Evolutionary conservation across 2,888 invertebrate species (phyloP).

Genomic region (Caradrina kadenii): DNA sequence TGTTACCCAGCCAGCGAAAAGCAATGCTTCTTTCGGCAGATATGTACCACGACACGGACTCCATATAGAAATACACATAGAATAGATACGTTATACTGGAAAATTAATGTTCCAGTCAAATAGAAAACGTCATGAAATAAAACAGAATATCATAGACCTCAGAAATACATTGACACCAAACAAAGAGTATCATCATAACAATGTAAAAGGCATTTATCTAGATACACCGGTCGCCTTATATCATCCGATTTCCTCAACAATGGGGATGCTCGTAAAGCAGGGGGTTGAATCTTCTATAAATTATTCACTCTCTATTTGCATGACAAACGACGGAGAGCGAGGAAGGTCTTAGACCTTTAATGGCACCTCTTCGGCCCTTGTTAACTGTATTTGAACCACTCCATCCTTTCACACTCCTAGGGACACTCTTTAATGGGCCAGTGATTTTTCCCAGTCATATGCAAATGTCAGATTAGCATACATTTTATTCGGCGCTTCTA

Average conservation of each 20-base stretch:
- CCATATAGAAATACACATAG: not conserved
- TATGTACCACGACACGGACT: not conserved
- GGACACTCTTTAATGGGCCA: slow-evolving; percentile 83
- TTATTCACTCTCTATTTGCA: slow-evolving; percentile 89
- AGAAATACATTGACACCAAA: slow-evolving; percentile 50
- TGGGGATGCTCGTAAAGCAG: slow-evolving; percentile 78
- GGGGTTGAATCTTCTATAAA: slow-evolving; percentile 85
- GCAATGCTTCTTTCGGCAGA: slow-evolving; percentile 4
- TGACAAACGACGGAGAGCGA: slow-evolving; percentile 85
- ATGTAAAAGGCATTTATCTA: slow-evolving; percentile 60
- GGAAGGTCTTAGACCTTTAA: slow-evolving; percentile 85
- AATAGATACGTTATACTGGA: not conserved
- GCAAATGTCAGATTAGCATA: slow-evolving; percentile 85
- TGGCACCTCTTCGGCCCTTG: slow-evolving; percentile 78
- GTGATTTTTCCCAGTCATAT: slow-evolving; percentile 87
- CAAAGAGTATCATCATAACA: slow-evolving; percentile 55
- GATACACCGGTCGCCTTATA: slow-evolving; percentile 63
- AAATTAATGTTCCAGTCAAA: slow-evolving; percentile 19
- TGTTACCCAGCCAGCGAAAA: not conserved
- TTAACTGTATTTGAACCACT: slow-evolving; percentile 73
- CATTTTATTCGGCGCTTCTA: slow-evolving; percentile 78
- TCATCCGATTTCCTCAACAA: slow-evolving; percentile 78
- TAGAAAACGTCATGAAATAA: slow-evolving; percentile 12
- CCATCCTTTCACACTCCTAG: slow-evolving; percentile 75
- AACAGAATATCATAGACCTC: not conserved